Evolutionary conservation across 2,113 vertebrate species (phyloP).

Genomic region (Ceratotherium simum): DNA sequence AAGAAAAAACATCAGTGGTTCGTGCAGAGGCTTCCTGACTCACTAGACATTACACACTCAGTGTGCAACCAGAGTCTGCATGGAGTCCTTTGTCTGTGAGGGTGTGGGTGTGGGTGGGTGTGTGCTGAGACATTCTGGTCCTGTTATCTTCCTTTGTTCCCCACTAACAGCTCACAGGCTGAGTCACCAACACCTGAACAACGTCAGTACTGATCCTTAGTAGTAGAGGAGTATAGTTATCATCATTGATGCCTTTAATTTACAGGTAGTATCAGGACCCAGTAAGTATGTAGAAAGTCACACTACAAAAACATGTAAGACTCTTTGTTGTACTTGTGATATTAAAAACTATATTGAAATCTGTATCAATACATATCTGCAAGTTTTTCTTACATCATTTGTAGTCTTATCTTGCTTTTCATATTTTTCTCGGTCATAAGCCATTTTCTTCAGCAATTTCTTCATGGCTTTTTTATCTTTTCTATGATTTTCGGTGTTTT

Average conservation of each 20-base stretch:
- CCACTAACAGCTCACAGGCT: neutral
- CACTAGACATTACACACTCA: neutral
- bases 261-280: neutral
- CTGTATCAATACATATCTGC: neutral
- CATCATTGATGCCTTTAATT: neutral
- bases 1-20: neutral
- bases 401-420: conserved; percentile 89
- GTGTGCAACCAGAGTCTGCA: neutral
- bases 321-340: neutral
- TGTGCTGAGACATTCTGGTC: neutral
- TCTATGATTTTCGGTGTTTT: conserved; percentile 92
- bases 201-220: neutral
- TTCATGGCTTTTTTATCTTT: conserved; percentile 93
- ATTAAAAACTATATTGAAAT: neutral
- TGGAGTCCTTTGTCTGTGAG: neutral
- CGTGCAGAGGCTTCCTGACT: neutral
- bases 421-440: conserved; percentile 92
- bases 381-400: conserved; percentile 88
- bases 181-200: neutral
- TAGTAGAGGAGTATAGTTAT: neutral
- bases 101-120: neutral
- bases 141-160: neutral
- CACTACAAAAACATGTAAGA: neutral
- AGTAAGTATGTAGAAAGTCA: neutral
- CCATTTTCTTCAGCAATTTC: conserved; percentile 97